Evolutionary conservation across 1,140 invertebrate species (phyloP).

Genomic region (Rhyacophila brunnea): DNA sequence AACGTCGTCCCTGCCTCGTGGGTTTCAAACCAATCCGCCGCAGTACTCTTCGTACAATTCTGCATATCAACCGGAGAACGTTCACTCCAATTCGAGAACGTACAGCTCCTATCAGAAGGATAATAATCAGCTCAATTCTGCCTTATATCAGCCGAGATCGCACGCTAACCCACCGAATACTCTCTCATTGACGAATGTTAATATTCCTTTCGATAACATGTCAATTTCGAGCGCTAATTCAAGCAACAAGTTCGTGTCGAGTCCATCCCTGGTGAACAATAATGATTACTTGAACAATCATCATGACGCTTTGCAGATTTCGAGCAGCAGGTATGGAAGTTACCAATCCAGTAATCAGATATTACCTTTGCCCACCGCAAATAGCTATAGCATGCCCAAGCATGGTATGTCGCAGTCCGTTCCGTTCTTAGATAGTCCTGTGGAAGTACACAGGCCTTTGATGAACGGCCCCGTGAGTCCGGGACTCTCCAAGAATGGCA

Average conservation of each 20-base stretch:
- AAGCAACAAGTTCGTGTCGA: slow-evolving; percentile 29
- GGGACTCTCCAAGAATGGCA: slow-evolving; percentile 25
- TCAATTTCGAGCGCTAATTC: slow-evolving; percentile 20
- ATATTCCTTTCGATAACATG: slow-evolving; percentile 33
- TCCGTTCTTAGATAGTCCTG: slow-evolving; percentile 23
- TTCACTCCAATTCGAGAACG: slow-evolving; percentile 8
- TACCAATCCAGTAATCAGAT: slow-evolving; percentile 18
- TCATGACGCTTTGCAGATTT: slow-evolving; percentile 13
- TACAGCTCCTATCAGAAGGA: slow-evolving; percentile 19
- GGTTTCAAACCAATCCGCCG: slow-evolving; percentile 38
- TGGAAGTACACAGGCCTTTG: slow-evolving; percentile 14
- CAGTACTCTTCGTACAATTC: slow-evolving; percentile 38
- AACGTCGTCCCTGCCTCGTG: slow-evolving; percentile 44
- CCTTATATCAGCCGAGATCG: slow-evolving; percentile 4
- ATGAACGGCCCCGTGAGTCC: slow-evolving; percentile 30
- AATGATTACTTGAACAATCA: slow-evolving; percentile 27
- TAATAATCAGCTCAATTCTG: not conserved
- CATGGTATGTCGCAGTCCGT: slow-evolving; percentile 19
- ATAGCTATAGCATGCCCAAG: slow-evolving; percentile 21
- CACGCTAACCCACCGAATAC: slow-evolving; percentile 31
- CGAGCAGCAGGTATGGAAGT: slow-evolving; percentile 17
- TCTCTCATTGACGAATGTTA: slow-evolving; percentile 32
- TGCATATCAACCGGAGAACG: slow-evolving; percentile 33
- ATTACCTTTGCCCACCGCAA: slow-evolving; percentile 13
- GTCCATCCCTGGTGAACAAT: slow-evolving; percentile 29